Conservation (phyloP, 1,140 invertebrate species). For the Protaetia brevitarsis region DNA sequence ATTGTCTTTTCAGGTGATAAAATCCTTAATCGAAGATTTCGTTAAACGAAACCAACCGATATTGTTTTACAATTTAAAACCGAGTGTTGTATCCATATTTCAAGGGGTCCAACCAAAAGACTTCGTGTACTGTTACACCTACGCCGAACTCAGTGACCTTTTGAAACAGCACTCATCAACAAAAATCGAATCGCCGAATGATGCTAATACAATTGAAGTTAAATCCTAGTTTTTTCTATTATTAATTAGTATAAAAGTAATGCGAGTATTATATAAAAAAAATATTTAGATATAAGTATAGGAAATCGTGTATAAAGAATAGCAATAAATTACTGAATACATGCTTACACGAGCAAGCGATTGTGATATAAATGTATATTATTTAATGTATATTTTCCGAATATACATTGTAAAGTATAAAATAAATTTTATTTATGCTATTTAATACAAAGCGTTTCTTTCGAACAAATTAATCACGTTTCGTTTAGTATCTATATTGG, state of each 20-base stretch:
- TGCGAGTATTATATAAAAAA: neutral
- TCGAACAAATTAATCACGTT: too few relatives aligned
- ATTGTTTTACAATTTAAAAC: constrained; percentile 73
- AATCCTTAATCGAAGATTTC: constrained; percentile 72
- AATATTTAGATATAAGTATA: too few relatives aligned
- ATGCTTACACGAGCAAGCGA: too few relatives aligned
- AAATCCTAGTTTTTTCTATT: neutral
- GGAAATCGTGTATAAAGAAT: too few relatives aligned
- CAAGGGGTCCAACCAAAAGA: constrained; percentile 66
- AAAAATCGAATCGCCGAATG: neutral
- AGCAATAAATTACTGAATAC: too few relatives aligned
- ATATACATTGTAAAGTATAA: too few relatives aligned
- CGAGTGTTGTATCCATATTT: constrained; percentile 66
- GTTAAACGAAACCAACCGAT: constrained; percentile 66
- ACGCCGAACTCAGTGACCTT: constrained; percentile 53
- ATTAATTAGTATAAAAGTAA: neutral
- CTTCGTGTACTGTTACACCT: constrained; percentile 62
- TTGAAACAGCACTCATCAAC: neutral
- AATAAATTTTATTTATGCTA: too few relatives aligned
- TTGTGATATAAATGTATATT: too few relatives aligned
- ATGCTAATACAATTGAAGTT: neutral
- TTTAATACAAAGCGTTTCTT: too few relatives aligned
- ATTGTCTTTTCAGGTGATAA: constrained; percentile 69
- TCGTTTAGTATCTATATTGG: too few relatives aligned
- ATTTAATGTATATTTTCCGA: too few relatives aligned